Evolutionary conservation across 2,888 invertebrate genomes (phyloP).

Genomic region (Drosophila barbarae): DNA sequence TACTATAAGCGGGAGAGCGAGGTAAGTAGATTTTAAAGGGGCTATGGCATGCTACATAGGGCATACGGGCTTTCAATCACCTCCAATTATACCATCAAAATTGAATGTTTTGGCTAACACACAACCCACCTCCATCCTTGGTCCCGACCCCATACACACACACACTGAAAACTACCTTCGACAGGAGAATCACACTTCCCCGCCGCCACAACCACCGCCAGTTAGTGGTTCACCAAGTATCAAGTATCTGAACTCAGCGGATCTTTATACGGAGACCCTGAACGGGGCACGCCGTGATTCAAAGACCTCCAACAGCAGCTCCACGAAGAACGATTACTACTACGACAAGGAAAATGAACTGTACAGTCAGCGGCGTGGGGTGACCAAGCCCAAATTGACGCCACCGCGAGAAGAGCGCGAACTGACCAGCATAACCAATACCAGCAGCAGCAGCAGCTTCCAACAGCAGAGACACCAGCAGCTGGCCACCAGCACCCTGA

Average conservation of each 20-base stretch:
- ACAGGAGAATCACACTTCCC: constrained; percentile 74
- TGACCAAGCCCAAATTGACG: constrained; percentile 74
- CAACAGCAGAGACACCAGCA: constrained; percentile 53
- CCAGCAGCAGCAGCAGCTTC: constrained; percentile 46
- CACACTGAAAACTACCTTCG: constrained; percentile 59
- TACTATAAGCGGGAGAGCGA: constrained; percentile 79
- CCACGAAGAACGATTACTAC: constrained; percentile 78
- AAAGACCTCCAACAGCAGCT: constrained; percentile 68
- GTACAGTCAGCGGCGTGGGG: constrained; percentile 69
- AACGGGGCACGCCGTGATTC: constrained; percentile 74
- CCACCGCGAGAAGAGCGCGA: constrained; percentile 78
- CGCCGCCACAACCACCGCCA: constrained; percentile 64
- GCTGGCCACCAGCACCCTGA: constrained; percentile 48
- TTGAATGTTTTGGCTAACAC: constrained; percentile 58
- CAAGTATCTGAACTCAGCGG: constrained; percentile 75
- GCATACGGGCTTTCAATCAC: constrained; percentile 45
- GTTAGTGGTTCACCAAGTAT: constrained; percentile 71
- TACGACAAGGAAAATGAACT: constrained; percentile 80
- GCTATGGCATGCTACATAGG: constrained; percentile 42
- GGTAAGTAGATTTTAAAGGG: constrained; percentile 64
- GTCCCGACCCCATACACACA: constrained; percentile 29
- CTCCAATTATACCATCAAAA: constrained; percentile 51
- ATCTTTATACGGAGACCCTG: constrained; percentile 73
- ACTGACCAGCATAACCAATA: constrained; percentile 39
- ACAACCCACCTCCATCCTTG: constrained; percentile 30